Evolutionary conservation across 2,888 invertebrate species (phyloP).

Genomic region (Drosophila flavopinicola): DNA sequence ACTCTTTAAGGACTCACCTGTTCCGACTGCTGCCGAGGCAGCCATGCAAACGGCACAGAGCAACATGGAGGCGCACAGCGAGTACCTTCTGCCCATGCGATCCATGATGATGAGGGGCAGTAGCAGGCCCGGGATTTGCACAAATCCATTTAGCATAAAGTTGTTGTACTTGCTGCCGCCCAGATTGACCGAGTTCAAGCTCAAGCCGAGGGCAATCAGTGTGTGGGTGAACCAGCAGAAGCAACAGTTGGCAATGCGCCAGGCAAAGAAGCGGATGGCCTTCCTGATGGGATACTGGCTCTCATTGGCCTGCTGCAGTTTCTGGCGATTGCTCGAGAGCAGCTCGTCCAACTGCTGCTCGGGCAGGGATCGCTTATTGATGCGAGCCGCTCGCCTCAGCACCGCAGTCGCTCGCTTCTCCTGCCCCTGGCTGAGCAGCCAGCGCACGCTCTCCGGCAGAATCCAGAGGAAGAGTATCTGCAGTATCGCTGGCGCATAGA

Average conservation of each 20-base stretch:
- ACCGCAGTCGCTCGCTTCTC: conserved; percentile 86
- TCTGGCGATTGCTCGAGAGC: conserved; percentile 63
- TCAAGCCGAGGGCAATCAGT: conserved; percentile 92
- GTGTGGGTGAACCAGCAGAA: conserved; percentile 92
- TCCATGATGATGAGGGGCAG: conserved; percentile 88
- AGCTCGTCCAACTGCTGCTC: conserved; percentile 67
- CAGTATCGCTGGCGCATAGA: conserved; percentile 89
- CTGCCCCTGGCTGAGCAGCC: conserved; percentile 88
- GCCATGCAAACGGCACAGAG: conserved; percentile 85
- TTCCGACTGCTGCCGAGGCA: conserved; percentile 73
- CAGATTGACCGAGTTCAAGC: conserved; percentile 90
- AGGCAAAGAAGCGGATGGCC: conserved; percentile 66
- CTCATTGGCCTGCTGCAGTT: conserved; percentile 65
- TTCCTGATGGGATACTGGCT: conserved; percentile 72
- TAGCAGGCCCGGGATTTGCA: conserved; percentile 90
- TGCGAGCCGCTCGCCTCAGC: conserved; percentile 87
- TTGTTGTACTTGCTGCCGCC: conserved; percentile 91
- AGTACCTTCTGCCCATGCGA: conserved; percentile 87
- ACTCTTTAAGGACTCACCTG: conserved; percentile 48
- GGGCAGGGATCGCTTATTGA: conserved; percentile 84
- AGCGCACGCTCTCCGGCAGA: conserved; percentile 90
- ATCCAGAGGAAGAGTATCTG: conserved; percentile 88
- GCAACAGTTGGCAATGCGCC: conserved; percentile 86
- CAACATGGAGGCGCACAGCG: conserved; percentile 87
- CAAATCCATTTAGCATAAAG: conserved; percentile 86